Base-by-base conservation (phyloP, 2,113 vertebrate species). In the Thymallus thymallus region DNA sequence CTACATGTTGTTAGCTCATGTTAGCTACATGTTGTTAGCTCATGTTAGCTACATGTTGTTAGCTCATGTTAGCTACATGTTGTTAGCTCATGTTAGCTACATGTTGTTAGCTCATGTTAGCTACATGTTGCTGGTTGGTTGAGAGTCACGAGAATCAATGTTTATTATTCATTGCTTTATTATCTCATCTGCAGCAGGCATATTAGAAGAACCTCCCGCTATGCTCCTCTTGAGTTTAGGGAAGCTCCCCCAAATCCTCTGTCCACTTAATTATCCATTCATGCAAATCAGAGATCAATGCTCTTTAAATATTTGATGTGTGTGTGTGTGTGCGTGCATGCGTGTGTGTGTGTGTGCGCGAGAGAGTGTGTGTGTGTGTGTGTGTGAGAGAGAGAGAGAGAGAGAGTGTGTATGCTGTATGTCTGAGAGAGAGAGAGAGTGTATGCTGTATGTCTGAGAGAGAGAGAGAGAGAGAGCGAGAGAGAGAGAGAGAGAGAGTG, bases 91-190 rank as follows among this genome's bases (percentile, higher is more conserved):
- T 60, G 56, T 23, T 22, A 22, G 56, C 9, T 55, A 20, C 51
- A 22, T n/a, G 56, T 60, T n/a, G 18, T n/a, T n/a, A n/a, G 56
- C 56, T 60, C 4, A 60, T 60, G 56, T 23, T 22, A 22, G 56
- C 9, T 55, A 20, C 51, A 22, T n/a, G 56, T 60, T n/a, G 18
- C n/a, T 60, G 56, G 56, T 23, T 22, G 56, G 56, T 23, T 22
- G 56, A 60, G n/a, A n/a, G 6, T 55, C 51, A 7, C 9, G 56
- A 65, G 62, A 70, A 68, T 72, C 48, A 46, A 35, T 67, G 70
- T 86, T 55, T 87, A 83, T 83, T 86, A 85, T 88, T 89, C 86
- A 86, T 85, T 76, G 81, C 77, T 83, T 86, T 87, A 86, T 86
- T 81, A 84, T 86, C 77, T 84, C 80, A 85, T 80, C 48, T 61